A percentile compares a stretch with the other conserved stretches of the same genome.
phyloP scores from a whole-genome alignment of 1,140 invertebrate genomes.

The Zaprionus ghesquierei region DNA sequence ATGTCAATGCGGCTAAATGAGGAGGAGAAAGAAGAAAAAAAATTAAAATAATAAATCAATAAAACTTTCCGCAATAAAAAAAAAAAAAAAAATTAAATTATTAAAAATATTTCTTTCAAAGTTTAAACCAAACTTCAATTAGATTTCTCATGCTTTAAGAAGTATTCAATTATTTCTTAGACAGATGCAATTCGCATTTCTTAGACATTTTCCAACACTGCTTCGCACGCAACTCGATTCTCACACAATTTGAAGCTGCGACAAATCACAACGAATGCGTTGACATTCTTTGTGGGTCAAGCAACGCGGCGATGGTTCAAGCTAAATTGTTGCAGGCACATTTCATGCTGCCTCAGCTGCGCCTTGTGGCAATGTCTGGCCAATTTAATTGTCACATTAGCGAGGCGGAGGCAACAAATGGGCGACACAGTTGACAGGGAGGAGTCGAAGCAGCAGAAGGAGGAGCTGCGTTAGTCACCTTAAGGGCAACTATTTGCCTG shows the following conservation, averaged over 20 bases:
- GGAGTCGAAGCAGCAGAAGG: not conserved
- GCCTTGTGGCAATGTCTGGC: constrained; percentile 9
- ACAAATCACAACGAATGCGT: not conserved
- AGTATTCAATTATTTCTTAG: no score
- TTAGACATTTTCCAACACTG: not conserved
- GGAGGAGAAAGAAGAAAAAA: constrained; percentile 47
- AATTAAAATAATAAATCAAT: not conserved
- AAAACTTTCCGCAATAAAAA: not conserved
- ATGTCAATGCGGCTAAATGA: constrained; percentile 71
- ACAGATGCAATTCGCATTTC: no score
- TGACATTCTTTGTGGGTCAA: constrained; percentile 3
- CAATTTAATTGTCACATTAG: constrained; percentile 73
- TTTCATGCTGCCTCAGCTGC: not conserved
- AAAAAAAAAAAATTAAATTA: not conserved
- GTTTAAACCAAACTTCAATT: no score
- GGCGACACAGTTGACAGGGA: constrained; percentile 7
- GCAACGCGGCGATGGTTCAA: constrained; percentile 4
- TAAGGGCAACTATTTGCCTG: constrained; percentile 68
- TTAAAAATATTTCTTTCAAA: no score
- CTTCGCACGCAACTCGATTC: not conserved
- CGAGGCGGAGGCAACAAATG: constrained; percentile 23
- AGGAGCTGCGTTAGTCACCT: constrained; percentile 51
- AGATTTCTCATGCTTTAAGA: no score
- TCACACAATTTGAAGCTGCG: not conserved
- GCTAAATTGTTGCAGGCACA: constrained; percentile 25